Evolutionary conservation across 2,113 vertebrate species (phyloP), one percentile per base, ranked within the genome.

Genomic region (Aviceda subcristata): DNA sequence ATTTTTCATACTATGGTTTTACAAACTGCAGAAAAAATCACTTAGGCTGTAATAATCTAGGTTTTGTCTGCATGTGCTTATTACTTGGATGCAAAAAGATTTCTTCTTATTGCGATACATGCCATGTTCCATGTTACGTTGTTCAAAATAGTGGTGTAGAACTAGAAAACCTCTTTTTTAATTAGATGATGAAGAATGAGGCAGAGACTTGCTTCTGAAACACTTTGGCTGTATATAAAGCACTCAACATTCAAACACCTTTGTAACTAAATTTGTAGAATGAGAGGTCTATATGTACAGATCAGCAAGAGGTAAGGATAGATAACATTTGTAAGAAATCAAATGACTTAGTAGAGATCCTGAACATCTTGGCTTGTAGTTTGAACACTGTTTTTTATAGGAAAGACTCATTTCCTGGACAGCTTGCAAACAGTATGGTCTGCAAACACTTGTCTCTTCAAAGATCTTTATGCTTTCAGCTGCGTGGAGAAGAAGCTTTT

Each of bases 381-480:
- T 64, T 32, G 48, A 82, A 56, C 7, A 1, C 12, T 75, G 15
- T 6, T 27, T 86, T 94, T 89, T 55, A 24, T 56, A 78, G 87
- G 77, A 81, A 92, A 71, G 57, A 64, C 77, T 95, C 12, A 87
- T 96, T 96, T 96, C 91, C 91, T 96, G 95, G 91, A 89, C 93
- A 92, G 86, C 89, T 94, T 96, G 94, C 81, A 82, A 94, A 85
- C 84, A 87, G 80, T 87, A 82, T 89, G 76, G 69, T 67, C 56
- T 89, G 69, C 57, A 93, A 81, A 82, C 32, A 34, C 9, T 78
- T 57, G 6, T 68, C 15, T 77, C 53, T 64, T 87, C 20, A 45
- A 79, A 30, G 46, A 75, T 85, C 66, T 85, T 85, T 46, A 29
- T 76, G 34, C 48, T 92, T 80, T 80, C 41, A 73, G 71, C 51